phyloP scores from a whole-genome alignment of 2,888 invertebrate species.

The Sphecodes monilicornis region DNA sequence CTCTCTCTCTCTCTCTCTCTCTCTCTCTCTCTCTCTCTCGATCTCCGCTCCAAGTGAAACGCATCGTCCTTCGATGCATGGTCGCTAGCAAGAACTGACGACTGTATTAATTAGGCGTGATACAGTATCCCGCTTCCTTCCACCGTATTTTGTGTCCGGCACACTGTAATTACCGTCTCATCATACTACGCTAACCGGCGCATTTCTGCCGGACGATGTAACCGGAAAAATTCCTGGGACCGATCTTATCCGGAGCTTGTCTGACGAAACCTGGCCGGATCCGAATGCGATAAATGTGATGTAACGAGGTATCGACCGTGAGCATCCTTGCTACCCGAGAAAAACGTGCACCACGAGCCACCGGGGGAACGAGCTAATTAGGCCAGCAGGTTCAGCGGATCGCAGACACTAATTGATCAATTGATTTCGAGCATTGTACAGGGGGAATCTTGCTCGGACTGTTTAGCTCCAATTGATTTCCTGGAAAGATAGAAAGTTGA shows the following conservation, averaged over 20 bases:
- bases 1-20: background rate
- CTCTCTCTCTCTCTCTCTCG: background rate
- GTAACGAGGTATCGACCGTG: constrained; percentile 30
- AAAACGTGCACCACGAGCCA: background rate
- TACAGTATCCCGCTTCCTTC: constrained; percentile 40
- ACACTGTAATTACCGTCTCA: constrained; percentile 30
- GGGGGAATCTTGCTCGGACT: background rate
- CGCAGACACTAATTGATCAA: constrained; percentile 8
- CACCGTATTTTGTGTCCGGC: constrained; percentile 6
- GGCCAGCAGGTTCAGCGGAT: constrained; percentile 17
- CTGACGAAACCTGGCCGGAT: constrained; percentile 20
- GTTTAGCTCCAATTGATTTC: background rate
- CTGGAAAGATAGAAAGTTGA: constrained; percentile 1
- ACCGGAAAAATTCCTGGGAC: constrained; percentile 31
- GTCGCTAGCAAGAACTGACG: constrained; percentile 43
- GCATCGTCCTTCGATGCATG: constrained; percentile 21
- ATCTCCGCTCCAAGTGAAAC: constrained; percentile 25
- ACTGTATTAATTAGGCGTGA: constrained; percentile 64
- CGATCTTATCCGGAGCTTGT: constrained; percentile 19
- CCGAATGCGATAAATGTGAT: constrained; percentile 31
- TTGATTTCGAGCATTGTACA: background rate
- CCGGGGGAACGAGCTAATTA: constrained; percentile 17
- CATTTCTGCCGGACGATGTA: constrained; percentile 2
- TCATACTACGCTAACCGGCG: background rate
- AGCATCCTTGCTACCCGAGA: constrained; percentile 15